These are phyloP conservation scores for Heliocidaris tuberculata DNA, from an alignment of 35 echinoderm and acorn worm genomes.

Conservation along the genomic window DNA sequence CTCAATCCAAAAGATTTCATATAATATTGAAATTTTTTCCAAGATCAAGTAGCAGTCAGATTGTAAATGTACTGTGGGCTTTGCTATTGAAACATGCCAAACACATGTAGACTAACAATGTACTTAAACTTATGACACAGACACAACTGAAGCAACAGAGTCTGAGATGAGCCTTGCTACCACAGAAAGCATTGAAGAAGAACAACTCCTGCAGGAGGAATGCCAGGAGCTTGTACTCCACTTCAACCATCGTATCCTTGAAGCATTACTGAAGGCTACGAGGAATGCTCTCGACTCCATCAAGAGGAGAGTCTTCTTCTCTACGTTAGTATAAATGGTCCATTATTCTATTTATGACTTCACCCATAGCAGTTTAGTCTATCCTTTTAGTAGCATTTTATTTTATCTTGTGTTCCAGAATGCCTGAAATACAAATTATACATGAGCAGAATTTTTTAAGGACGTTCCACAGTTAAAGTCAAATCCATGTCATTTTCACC, in stretches of 20 bases:
- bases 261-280: slow-evolving; percentile 88
- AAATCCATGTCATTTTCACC: no score
- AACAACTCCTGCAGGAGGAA: slow-evolving; percentile 93
- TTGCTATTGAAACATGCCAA: no score
- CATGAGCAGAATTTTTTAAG: no score
- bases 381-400: no score
- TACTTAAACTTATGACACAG: neutral
- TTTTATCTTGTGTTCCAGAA: no score
- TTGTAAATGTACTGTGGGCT: no score
- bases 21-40: no score
- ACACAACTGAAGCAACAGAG: neutral
- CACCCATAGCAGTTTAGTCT: neutral
- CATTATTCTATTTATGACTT: neutral
- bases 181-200: slow-evolving; percentile 80
- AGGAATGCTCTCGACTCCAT: slow-evolving; percentile 83
- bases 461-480: no score
- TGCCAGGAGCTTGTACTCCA: slow-evolving; percentile 86
- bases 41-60: no score
- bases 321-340: slow-evolving; percentile 65
- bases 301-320: slow-evolving; percentile 97
- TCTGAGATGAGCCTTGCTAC: slow-evolving; percentile 65
- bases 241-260: slow-evolving; percentile 88
- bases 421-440: no score
- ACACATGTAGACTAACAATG: no score
- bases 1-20: no score